A percentile compares a stretch with the other conserved stretches of the same genome.
Conservation (phyloP, 2,888 invertebrate species). For the Ormyrus nitidulus region DNA sequence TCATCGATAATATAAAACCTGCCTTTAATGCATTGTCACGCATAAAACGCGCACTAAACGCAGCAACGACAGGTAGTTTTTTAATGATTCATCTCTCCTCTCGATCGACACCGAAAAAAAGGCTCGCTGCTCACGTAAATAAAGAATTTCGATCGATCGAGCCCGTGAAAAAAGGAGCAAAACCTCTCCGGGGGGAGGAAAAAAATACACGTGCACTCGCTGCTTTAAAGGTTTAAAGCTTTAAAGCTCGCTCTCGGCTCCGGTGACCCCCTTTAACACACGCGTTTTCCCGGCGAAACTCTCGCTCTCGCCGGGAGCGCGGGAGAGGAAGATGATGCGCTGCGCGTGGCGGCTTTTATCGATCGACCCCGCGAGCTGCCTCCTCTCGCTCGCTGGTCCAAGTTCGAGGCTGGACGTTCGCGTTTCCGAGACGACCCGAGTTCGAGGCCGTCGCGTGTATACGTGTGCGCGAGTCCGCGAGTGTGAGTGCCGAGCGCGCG, state of each 20-base stretch:
- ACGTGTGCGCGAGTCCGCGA: too few relatives aligned
- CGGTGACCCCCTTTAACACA: conserved; percentile 37
- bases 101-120: too few relatives aligned
- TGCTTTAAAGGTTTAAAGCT: conserved; percentile 43
- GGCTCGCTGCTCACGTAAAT: too few relatives aligned
- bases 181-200: background rate
- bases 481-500: too few relatives aligned
- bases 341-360: conserved; percentile 67
- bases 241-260: conserved; percentile 13
- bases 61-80: too few relatives aligned
- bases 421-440: conserved; percentile 22
- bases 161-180: too few relatives aligned
- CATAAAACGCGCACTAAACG: too few relatives aligned
- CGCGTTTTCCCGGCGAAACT: conserved; percentile 1
- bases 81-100: too few relatives aligned
- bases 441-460: conserved; percentile 38
- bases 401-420: conserved; percentile 69
- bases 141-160: too few relatives aligned
- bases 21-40: too few relatives aligned
- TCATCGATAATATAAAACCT: too few relatives aligned
- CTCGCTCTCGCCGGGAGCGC: background rate
- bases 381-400: conserved; percentile 59
- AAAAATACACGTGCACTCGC: conserved; percentile 21
- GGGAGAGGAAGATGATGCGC: conserved; percentile 8
- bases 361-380: conserved; percentile 62